A percentile compares a stretch with the other conserved stretches of the same genome.
Conservation (phyloP, 2,113 vertebrate genomes). For the Balaeniceps rex region DNA sequence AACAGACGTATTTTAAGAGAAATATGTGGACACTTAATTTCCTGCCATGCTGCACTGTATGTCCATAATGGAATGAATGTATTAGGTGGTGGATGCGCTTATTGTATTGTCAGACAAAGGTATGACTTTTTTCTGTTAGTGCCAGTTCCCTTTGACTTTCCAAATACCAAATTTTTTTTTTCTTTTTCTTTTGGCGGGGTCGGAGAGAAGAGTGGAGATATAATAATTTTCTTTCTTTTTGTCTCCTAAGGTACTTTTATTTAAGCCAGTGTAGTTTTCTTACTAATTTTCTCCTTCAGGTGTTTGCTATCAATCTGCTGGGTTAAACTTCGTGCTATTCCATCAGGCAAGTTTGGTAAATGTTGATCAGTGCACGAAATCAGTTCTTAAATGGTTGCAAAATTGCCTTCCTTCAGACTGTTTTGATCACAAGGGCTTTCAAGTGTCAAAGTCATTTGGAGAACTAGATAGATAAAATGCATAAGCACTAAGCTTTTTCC, state of each 20-base stretch:
- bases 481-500: slow-evolving; percentile 70
- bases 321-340: slow-evolving; percentile 55
- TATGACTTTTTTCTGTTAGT: background rate
- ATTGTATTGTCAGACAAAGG: background rate
- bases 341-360: slow-evolving; percentile 58
- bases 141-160: background rate
- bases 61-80: background rate
- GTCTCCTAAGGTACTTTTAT: slow-evolving; percentile 4
- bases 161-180: background rate
- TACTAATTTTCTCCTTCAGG: slow-evolving; percentile 53
- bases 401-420: slow-evolving; percentile 72
- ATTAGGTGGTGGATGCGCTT: background rate
- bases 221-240: background rate
- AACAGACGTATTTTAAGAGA: background rate
- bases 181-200: background rate
- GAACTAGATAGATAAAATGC: slow-evolving; percentile 77
- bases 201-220: background rate
- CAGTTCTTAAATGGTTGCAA: slow-evolving; percentile 71
- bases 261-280: slow-evolving; percentile 28
- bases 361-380: slow-evolving; percentile 72
- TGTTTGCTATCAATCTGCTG: slow-evolving; percentile 20
- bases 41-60: background rate
- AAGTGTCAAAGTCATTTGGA: slow-evolving; percentile 79
- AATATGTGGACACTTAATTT: background rate
- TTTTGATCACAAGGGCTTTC: slow-evolving; percentile 77